Conservation (phyloP, 2,113 vertebrate genomes). For the Sorex fumeus region DNA sequence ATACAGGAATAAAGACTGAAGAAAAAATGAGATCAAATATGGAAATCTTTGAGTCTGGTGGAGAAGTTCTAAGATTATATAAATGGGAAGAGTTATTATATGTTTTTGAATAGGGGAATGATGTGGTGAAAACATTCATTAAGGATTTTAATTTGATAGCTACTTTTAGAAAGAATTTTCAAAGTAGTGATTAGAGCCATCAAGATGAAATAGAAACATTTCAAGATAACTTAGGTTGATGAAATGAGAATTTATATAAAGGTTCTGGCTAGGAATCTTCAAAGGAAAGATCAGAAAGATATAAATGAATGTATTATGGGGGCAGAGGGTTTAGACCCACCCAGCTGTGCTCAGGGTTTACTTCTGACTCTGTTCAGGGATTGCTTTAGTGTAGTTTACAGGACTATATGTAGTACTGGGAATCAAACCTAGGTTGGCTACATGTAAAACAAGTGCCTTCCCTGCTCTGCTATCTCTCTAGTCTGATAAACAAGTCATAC, state of each 20-base stretch:
- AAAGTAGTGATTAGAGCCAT: background rate
- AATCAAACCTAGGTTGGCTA: no score
- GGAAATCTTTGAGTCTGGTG: background rate
- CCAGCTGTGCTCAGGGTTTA: no score
- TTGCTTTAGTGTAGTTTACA: no score
- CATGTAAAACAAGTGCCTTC: no score
- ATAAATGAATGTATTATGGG: no score
- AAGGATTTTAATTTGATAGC: constrained; percentile 42
- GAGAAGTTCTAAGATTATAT: background rate
- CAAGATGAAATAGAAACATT: constrained; percentile 22
- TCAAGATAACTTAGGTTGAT: background rate
- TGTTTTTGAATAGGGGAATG: background rate
- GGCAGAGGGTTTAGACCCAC: no score
- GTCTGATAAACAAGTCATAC: background rate
- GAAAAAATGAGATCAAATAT: background rate
- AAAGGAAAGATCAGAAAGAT: no score
- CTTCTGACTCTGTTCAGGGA: no score
- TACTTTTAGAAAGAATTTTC: constrained; percentile 9
- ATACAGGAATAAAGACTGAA: background rate
- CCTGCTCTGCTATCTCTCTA: no score
- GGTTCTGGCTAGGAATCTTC: no score
- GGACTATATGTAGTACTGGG: no score
- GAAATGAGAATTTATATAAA: constrained; percentile 31
- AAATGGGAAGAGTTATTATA: background rate
- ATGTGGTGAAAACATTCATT: constrained; percentile 45